Evolutionary conservation across 2,113 vertebrate genomes (phyloP), one percentile per base, ranked within the genome.

Genomic region (Nibea albiflora): DNA sequence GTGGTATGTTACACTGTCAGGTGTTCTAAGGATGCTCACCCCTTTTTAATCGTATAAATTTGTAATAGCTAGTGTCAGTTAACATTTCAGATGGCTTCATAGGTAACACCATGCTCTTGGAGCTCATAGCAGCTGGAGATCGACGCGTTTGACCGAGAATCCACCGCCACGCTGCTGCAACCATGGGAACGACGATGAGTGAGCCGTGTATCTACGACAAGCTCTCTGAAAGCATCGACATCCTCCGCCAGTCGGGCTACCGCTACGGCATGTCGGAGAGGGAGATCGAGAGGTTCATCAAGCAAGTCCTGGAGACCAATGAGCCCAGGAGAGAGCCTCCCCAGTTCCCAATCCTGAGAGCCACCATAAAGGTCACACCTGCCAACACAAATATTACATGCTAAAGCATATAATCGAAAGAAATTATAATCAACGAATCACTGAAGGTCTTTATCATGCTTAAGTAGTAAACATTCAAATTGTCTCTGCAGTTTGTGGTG

Each of bases 201-300:
- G 98, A 98, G 82, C 95, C 97, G 73, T 98, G 97, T 80, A 97
- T 99, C 91, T 98, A 98, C 73, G 97, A 99, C 94, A 98, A 97
- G 84, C 95, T 99, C n/a, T 96, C 97, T 0, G 97, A 98, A 91
- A 98, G 97, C 4, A 97, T 99, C 73, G 96, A 98, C 77, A 95
- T 98, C 71, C 96, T 99, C 89, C 96, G 98, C 9, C 97, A 98
- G 91, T 98, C 97, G 0, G 98, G 97, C 19, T 96, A 98, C 88
- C 96, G 98, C 4, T 99, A 97, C 72, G 98, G 98, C 47, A 99
- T 98, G 98, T 97, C 97, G 0, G 98, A 99, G 92, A 93, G 96
- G 72, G 97, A 98, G 88, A 98, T 98, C 2, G 97, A 99, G 93
- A 97, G 96, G 77, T 98, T 99, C 94, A 97, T 99, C 91, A 97